These are phyloP conservation scores for Pristiophorus japonicus DNA, from an alignment of 2,113 vertebrate genomes.

Conservation along the genomic window DNA sequence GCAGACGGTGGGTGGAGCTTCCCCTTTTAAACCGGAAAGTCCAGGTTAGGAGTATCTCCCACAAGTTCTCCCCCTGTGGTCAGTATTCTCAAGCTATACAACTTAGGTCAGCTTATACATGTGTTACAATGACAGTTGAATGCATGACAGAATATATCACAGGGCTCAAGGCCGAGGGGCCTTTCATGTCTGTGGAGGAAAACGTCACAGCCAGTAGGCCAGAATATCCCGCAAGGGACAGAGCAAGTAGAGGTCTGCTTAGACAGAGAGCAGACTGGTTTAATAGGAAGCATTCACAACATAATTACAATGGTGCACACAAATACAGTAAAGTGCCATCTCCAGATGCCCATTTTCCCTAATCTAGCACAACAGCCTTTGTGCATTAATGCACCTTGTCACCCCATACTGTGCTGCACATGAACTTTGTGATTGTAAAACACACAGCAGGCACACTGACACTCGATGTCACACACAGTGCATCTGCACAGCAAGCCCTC, in stretches of 20 bases:
- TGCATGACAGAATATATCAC: too few species aligned
- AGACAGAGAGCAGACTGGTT: background rate
- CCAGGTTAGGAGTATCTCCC: too few species aligned
- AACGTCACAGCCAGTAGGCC: background rate
- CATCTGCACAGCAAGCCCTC: background rate
- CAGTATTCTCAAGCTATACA: too few species aligned
- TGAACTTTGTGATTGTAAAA: background rate
- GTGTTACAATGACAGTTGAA: too few species aligned
- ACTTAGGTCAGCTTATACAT: too few species aligned
- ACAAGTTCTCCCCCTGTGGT: too few species aligned
- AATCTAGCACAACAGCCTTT: background rate
- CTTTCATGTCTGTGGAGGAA: background rate
- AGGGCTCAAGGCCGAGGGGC: background rate
- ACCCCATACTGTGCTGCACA: background rate
- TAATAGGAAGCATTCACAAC: background rate
- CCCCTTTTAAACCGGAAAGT: too few species aligned
- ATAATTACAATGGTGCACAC: background rate
- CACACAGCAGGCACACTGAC: background rate
- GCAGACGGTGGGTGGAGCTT: too few species aligned
- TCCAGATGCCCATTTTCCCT: background rate
- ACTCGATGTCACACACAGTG: background rate
- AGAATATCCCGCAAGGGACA: background rate
- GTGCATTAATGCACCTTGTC: background rate
- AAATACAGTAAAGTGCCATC: background rate
- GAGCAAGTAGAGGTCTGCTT: background rate